Percentiles rank a stretch among this genome's conserved stretches.
phyloP scores from a whole-genome alignment of 2,797 vertebrate genomes.

The Labeo calbasu region DNA sequence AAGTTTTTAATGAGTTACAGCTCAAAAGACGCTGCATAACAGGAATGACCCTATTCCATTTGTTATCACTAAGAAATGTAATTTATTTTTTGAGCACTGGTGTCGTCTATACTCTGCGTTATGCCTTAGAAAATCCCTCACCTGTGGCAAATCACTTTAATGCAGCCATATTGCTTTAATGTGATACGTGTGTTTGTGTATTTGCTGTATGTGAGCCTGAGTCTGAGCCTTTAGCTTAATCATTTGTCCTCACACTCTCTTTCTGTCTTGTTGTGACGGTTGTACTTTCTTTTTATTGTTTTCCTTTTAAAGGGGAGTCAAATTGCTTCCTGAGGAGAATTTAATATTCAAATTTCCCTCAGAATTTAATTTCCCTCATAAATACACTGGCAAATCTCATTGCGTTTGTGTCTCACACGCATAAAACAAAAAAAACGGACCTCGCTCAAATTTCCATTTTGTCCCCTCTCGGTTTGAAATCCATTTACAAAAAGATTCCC shows the following conservation, averaged over 20 bases:
- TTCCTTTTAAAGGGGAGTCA: conserved; percentile 28
- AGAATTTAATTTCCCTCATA: conserved; percentile 34
- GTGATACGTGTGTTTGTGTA: neutral
- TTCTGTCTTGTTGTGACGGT: neutral
- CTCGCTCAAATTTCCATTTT: conserved; percentile 28
- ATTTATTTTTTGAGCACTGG: neutral
- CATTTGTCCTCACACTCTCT: neutral
- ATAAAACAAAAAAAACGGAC: conserved; percentile 28
- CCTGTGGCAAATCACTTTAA: neutral
- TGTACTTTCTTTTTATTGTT: conserved; percentile 27
- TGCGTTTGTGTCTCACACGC: conserved; percentile 15
- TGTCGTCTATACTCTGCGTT: neutral
- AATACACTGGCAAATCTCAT: conserved; percentile 42
- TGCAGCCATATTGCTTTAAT: conserved; percentile 2
- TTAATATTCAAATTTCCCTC: conserved; percentile 26
- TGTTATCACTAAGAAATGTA: conserved; percentile 1
- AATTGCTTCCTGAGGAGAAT: conserved; percentile 27
- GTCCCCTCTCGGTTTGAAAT: conserved; percentile 26
- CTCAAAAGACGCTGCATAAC: neutral
- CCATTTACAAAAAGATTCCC: neutral
- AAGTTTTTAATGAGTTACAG: neutral
- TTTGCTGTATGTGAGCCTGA: neutral
- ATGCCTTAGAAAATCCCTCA: neutral
- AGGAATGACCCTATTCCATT: neutral
- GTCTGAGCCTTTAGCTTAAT: conserved; percentile 9